phyloP scores from a whole-genome alignment of 64 coral and sea anemone genomes.

The Montipora efflorescens region DNA sequence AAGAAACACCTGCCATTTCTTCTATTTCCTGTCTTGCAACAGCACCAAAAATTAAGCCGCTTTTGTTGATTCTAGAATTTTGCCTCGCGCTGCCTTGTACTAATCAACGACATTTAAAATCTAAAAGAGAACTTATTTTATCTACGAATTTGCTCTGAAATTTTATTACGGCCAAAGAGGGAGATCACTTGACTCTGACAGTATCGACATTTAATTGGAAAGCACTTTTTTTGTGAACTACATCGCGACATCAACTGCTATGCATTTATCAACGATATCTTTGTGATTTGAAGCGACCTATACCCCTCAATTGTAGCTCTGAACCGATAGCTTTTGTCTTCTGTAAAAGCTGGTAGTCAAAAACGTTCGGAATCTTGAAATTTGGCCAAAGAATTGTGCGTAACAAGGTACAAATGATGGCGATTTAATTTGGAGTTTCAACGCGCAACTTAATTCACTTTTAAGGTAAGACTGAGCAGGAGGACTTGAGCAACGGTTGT shows the following conservation, averaged over 20 bases:
- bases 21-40: neutral
- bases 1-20: neutral
- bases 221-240: neutral
- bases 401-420: neutral
- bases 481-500: neutral
- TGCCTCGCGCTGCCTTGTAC: neutral
- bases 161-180: neutral
- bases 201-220: neutral
- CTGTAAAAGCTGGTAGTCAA: neutral
- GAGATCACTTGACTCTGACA: neutral
- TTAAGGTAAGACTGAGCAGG: neutral
- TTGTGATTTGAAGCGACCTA: too few species aligned
- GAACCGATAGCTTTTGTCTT: neutral
- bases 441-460: neutral
- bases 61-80: neutral
- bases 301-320: neutral
- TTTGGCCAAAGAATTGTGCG: neutral
- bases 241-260: neutral
- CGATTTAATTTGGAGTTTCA: neutral
- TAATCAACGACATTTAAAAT: neutral
- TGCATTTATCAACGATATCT: neutral
- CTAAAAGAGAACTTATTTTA: neutral
- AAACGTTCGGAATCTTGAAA: neutral
- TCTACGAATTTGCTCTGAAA: neutral
- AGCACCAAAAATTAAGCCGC: neutral